These are phyloP conservation scores for Stenodera caucasica DNA, from an alignment of 2,888 invertebrate species.

Conservation along the genomic window DNA sequence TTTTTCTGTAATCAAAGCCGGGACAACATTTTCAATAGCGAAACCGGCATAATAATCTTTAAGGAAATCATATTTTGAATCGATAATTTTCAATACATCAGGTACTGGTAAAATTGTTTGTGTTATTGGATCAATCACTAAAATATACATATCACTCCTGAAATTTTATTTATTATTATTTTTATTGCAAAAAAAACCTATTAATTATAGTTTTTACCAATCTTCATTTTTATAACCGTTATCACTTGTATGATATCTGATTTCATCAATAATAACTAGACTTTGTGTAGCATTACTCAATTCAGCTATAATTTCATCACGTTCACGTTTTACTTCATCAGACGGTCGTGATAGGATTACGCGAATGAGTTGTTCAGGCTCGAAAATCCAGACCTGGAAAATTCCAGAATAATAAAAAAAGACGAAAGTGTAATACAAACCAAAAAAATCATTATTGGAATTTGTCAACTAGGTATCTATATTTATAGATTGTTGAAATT, in stretches of 20 bases:
- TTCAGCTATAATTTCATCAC: conserved; percentile 70
- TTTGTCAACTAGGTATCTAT: too few species aligned
- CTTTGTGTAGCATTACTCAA: conserved; percentile 76
- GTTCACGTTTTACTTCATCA: conserved; percentile 71
- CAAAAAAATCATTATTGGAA: too few species aligned
- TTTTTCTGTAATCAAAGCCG: conserved; percentile 66
- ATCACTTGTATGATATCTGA: conserved; percentile 72
- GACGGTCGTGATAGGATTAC: conserved; percentile 83
- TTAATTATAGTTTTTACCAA: conserved; percentile 59
- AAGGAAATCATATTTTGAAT: conserved; percentile 82
- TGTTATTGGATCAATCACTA: conserved; percentile 74
- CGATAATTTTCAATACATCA: conserved; percentile 77
- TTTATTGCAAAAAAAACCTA: conserved; percentile 12
- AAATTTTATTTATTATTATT: conserved; percentile 24
- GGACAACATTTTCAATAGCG: conserved; percentile 74
- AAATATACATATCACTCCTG: conserved; percentile 85
- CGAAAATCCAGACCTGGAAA: conserved; percentile 84
- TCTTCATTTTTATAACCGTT: conserved; percentile 66
- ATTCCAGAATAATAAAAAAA: too few species aligned
- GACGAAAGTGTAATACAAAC: too few species aligned
- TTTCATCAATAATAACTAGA: conserved; percentile 78
- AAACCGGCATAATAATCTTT: conserved; percentile 76
- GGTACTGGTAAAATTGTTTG: conserved; percentile 78
- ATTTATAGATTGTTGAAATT: too few species aligned
- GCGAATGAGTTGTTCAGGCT: conserved; percentile 78